phyloP scores from a whole-genome alignment of 2,113 vertebrate species.

The Poicephalus meyeri region DNA sequence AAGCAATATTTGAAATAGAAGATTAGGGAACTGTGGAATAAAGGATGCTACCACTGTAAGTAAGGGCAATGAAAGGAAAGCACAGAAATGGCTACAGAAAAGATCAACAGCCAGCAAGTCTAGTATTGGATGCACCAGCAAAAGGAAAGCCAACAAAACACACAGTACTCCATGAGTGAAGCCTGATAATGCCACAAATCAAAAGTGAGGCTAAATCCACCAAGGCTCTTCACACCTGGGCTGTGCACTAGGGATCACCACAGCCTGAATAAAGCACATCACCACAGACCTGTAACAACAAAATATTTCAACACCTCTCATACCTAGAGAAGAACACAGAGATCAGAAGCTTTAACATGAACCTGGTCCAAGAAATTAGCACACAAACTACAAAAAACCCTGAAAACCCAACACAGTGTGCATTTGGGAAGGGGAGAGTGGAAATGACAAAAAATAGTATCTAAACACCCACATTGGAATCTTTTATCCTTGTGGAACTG shows the following conservation, averaged over 20 bases:
- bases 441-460: neutral
- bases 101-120: neutral
- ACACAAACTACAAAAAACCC: neutral
- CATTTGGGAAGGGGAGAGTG: neutral
- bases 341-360: neutral
- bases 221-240: neutral
- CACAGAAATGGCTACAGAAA: neutral
- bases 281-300: neutral
- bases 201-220: neutral
- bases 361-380: neutral
- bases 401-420: neutral
- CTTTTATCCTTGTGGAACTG: neutral
- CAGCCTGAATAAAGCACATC: neutral
- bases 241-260: neutral
- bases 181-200: fast-evolving
- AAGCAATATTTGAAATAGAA: neutral
- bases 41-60: neutral
- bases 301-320: neutral
- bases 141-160: neutral
- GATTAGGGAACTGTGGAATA: neutral
- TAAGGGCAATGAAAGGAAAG: neutral
- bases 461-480: neutral
- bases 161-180: fast-evolving
- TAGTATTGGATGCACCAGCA: fast-evolving
- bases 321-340: neutral